Base-by-base conservation (phyloP, 2,888 invertebrate species). In the Lasioglossum morio region DNA sequence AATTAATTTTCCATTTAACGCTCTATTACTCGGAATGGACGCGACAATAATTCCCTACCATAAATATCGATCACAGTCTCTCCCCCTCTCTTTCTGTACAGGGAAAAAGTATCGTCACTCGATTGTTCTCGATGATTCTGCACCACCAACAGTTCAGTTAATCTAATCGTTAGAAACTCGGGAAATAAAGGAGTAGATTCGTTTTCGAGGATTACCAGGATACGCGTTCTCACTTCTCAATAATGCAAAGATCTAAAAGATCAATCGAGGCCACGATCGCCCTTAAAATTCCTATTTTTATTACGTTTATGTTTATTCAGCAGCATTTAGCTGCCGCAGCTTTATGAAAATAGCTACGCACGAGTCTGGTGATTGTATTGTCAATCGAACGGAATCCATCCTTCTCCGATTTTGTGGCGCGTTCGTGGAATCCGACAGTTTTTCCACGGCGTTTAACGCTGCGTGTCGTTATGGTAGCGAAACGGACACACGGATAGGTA, bases 1-100 rank as follows among this genome's bases (percentile, higher is more conserved):
- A 88, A 90, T 90, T 87, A 85, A 90, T 90, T 88, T 75, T 81
- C 80, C 83, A 81, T 82, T 88, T 81, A 82, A 84, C 87, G 79
- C 74, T 60, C 80, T 53, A 85, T 88, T 84, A 87, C 87, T 82
- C 79, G 72, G 37, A 19, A 2, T 76, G 77, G 30, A 27, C 27
- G 73, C 66, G 30, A 63, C 60, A 76, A 77, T 66, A 53, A 23
- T 14, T 12, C 40, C 23, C 4, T 27, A 27, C 77, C 70, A 53
- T 80, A 53, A 79, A 79, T 72, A 83, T 84, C 70, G 83, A 82
- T 60, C 46, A 27, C 66, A 60, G 27, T 48, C 53, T n/a, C 53
- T 53, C 10, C 23, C 23, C n/a, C n/a, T 2, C 7, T 0, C n/a
- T 10, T 10, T 53, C 53, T 53, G 8, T 23, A 23, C 27, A 48